Evolutionary conservation across 2,888 invertebrate genomes (phyloP).

Genomic region (Allolobophora icterica): DNA sequence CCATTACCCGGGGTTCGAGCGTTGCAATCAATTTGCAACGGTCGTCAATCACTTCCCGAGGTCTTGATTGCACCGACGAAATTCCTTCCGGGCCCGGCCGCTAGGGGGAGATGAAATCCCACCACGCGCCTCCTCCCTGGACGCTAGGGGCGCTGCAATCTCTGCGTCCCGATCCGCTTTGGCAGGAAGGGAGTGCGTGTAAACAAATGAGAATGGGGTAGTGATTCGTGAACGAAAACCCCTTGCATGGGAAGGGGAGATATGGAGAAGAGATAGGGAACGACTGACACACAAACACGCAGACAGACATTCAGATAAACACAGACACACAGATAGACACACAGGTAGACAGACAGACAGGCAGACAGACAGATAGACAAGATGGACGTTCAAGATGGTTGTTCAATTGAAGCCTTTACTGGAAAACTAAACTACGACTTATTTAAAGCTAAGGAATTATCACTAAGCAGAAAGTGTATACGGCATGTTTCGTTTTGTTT

Average conservation of each 20-base stretch:
- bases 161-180: background rate
- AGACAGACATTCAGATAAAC: background rate
- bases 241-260: background rate
- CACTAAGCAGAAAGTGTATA: too few species aligned
- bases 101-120: background rate
- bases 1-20: background rate
- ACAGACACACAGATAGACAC: background rate
- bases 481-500: too few species aligned
- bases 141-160: background rate
- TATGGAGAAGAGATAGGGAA: background rate
- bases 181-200: background rate
- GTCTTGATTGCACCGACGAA: constrained; percentile 8
- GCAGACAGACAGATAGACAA: background rate
- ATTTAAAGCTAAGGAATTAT: too few species aligned
- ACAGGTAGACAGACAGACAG: background rate
- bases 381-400: too few species aligned
- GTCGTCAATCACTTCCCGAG: constrained; percentile 17
- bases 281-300: constrained; percentile 2
- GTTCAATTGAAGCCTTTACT: too few species aligned
- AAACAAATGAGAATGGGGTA: constrained; percentile 17
- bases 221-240: background rate
- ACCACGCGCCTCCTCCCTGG: background rate
- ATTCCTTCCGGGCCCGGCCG: background rate
- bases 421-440: too few species aligned
- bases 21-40: background rate